A percentile compares a stretch with the other conserved stretches of the same genome.
Conservation (phyloP, 2,113 vertebrate genomes). For the Synchiropus splendidus region DNA sequence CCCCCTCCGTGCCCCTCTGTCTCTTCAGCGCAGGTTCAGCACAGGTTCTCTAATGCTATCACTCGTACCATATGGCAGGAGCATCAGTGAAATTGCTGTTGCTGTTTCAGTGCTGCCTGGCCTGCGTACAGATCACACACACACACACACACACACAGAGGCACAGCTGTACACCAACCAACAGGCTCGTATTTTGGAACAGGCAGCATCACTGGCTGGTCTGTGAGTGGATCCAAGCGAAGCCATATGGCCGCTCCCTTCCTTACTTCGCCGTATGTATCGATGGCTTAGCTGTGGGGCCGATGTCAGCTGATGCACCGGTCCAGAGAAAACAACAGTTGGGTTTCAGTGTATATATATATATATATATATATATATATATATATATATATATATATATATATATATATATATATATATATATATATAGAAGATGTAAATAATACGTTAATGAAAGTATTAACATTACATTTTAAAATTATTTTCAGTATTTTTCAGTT, state of each 20-base stretch:
- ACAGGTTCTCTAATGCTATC: slow-evolving; percentile 60
- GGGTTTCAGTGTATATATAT: too few species aligned
- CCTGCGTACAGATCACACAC: slow-evolving; percentile 25
- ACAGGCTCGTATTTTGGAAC: too few species aligned
- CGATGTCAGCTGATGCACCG: too few species aligned
- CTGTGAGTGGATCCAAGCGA: slow-evolving; percentile 35
- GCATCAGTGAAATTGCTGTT: slow-evolving; percentile 63
- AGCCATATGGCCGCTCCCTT: slow-evolving; percentile 45
- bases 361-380: too few species aligned
- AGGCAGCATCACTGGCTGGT: slow-evolving; percentile 15
- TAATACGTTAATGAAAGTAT: too few species aligned
- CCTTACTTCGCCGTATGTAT: slow-evolving; percentile 36
- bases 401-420: too few species aligned
- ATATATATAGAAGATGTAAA: too few species aligned
- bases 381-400: too few species aligned
- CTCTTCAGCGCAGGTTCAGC: slow-evolving; percentile 45
- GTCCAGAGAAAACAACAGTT: too few species aligned
- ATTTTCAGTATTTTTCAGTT: too few species aligned
- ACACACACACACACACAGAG: slow-evolving; percentile 4
- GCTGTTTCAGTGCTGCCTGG: slow-evolving; percentile 49
- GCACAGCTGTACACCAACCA: slow-evolving; percentile 5
- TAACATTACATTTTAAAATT: too few species aligned
- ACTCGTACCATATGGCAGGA: slow-evolving; percentile 55
- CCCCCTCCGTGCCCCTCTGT: slow-evolving; percentile 11
- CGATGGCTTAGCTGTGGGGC: slow-evolving; percentile 35